Conservation (phyloP, 2,113 vertebrate genomes). For the Pimephales promelas region DNA sequence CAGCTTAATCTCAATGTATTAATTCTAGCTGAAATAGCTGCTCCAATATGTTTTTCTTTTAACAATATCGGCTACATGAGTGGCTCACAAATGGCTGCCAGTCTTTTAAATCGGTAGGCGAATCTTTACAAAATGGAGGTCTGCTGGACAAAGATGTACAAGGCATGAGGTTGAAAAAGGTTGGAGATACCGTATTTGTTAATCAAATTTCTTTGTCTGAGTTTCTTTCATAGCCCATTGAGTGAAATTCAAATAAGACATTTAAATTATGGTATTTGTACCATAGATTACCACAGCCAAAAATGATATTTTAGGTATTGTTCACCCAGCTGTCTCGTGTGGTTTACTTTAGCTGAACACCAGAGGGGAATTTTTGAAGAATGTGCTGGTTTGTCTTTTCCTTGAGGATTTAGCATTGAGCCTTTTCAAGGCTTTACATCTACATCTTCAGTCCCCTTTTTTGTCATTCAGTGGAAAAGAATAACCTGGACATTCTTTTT, state of each 20-base stretch:
- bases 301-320: not conserved
- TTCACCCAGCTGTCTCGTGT: not conserved
- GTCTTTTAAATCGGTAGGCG: constrained; percentile 35
- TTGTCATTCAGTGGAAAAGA: not conserved
- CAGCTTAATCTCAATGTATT: constrained; percentile 8
- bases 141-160: constrained; percentile 39
- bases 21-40: not conserved
- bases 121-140: constrained; percentile 75
- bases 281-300: not conserved
- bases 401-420: not conserved
- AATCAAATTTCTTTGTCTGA: not conserved
- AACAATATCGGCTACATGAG: not conserved
- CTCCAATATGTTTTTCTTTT: not conserved
- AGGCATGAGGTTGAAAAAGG: not conserved
- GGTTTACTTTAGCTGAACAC: not conserved
- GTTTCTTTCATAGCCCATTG: not conserved
- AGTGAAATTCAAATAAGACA: constrained; percentile 5
- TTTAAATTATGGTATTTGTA: not conserved
- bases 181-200: constrained; percentile 4
- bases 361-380: not conserved
- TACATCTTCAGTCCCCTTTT: not conserved
- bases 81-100: constrained; percentile 72
- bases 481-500: not conserved
- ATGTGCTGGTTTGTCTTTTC: not conserved
- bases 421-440: not conserved